Evolutionary conservation across 2,113 vertebrate species (phyloP).

Genomic region (human): GRCh38 chr7:108292001-108292500

Average conservation of each 20-base stretch:
- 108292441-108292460: not conserved
- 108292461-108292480: not conserved
- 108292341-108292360: conserved; percentile 16
- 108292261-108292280: not conserved
- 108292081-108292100: not conserved
- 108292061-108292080: not conserved
- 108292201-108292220: not conserved
- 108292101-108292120: not conserved
- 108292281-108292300: not conserved
- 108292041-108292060: not conserved
- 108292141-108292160: not conserved
- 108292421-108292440: not conserved
- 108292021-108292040: not conserved
- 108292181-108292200: not conserved
- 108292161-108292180: not conserved
- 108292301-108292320: not conserved
- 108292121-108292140: conserved; percentile 23
- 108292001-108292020: not conserved
- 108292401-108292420: not conserved
- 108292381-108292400: conserved; percentile 12
- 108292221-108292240: not conserved
- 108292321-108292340: not conserved
- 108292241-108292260: not conserved
- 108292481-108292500: not conserved
- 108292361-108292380: conserved; percentile 28